Conservation (phyloP, 2,888 invertebrate genomes). For the Cartodere bifasciata region DNA sequence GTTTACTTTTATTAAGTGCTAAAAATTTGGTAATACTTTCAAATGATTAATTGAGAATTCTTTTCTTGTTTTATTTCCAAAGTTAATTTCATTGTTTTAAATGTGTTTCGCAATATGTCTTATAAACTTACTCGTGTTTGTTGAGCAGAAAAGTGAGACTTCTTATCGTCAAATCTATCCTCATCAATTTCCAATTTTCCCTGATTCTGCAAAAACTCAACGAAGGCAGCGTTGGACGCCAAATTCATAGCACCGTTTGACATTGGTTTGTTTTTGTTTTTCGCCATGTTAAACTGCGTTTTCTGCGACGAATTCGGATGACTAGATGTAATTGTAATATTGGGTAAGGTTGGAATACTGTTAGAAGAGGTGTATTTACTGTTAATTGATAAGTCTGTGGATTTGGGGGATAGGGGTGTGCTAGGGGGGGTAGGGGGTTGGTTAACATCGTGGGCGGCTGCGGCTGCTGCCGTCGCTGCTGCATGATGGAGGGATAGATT, state of each 20-base stretch:
- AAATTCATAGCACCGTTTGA: slow-evolving; percentile 5
- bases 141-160: no score
- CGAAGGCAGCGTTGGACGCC: no score
- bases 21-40: no score
- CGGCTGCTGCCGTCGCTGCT: slow-evolving; percentile 16
- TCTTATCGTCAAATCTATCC: no score
- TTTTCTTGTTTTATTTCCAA: no score
- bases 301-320: slow-evolving; percentile 23
- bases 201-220: no score
- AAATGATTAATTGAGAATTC: no score
- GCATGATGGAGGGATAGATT: slow-evolving; percentile 29
- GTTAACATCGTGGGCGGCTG: no score
- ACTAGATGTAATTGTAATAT: slow-evolving; percentile 26
- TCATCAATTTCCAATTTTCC: neutral
- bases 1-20: no score
- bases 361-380: slow-evolving; percentile 18
- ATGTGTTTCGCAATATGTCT: no score
- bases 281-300: slow-evolving; percentile 6
- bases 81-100: no score
- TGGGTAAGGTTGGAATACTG: slow-evolving; percentile 23
- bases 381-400: slow-evolving; percentile 18
- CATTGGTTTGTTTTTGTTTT: slow-evolving; percentile 3
- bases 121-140: no score
- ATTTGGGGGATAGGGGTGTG: slow-evolving; percentile 35
- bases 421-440: slow-evolving; percentile 40